Evolutionary conservation across 1,140 invertebrate genomes (phyloP), one percentile per base, ranked within the genome.

Genomic region (Anadara kagoshimensis): DNA sequence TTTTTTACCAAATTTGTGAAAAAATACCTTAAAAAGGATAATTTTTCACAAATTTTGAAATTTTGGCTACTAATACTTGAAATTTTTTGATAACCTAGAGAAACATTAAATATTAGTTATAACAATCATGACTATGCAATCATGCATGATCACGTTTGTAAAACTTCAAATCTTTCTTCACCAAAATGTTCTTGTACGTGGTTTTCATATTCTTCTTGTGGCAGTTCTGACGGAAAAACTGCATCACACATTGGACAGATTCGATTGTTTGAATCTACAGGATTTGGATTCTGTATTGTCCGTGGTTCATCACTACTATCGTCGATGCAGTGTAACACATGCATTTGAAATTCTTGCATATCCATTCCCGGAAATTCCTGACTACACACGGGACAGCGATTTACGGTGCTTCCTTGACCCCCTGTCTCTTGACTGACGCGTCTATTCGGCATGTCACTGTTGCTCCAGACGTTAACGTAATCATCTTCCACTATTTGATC

Each of bases 321-420:
- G 64, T 85, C 83, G 29, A 85, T 80, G 77, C 83, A 85, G 26
- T 82, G 70, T 68, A 83, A 80, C 0, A 85, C 81, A 56, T 85
- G 83, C 26, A 77, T 77, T 59, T 85, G 83, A 68, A 85, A 85
- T 2, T 83, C 77, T 24, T 83, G 77, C 70, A 82, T 79, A 36
- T 63, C 69, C 36, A 79, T 51, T n/a, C 76, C 61, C 7, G 70
- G 61, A 57, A 78, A 85, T 49, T 83, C 75, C 56, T 75, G 69
- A 24, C 51, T 73, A 75, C 83, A 85, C 0, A 80, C 75, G 11
- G 81, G 83, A 59, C 83, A 85, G 29, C 29, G 29, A 36, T 36
- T 36, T 3, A 36, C 29, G 7, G 29, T 36, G 7, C 7, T 36
- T 36, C 29, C 29, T 7, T 36, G 29, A 36, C 29, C 29, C 7